phyloP scores from a whole-genome alignment of 92 coral and sea anemone genomes.

The Parazoanthus atlanticus region DNA sequence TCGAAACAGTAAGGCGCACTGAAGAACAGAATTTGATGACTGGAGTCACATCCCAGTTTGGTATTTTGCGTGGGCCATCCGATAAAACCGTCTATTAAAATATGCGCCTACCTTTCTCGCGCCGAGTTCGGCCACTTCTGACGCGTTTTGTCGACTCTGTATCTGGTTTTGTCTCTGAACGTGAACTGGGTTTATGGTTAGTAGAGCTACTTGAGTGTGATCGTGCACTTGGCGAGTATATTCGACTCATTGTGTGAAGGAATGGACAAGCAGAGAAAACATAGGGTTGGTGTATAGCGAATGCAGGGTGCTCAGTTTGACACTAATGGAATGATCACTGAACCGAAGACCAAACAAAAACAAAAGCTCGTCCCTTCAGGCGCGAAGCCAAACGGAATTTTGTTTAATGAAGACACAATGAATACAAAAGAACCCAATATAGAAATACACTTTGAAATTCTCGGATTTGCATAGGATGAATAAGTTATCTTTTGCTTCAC shows the following conservation, averaged over 20 bases:
- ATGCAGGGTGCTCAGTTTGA: conserved; percentile 21
- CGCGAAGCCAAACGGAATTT: conserved; percentile 3
- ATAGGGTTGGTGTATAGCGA: neutral
- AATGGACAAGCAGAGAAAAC: conserved; percentile 35
- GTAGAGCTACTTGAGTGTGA: conserved; percentile 29
- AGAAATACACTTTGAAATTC: neutral
- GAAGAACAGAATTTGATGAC: conserved; percentile 25
- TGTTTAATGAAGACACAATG: conserved; percentile 37
- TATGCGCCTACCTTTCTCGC: conserved; percentile 34
- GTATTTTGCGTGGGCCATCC: conserved; percentile 29
- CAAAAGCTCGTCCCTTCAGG: conserved; percentile 22
- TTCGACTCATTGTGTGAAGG: conserved; percentile 31
- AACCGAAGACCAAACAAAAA: conserved; percentile 29
- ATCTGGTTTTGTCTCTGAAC: conserved; percentile 21
- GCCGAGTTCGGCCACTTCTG: conserved; percentile 36
- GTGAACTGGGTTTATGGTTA: conserved; percentile 4
- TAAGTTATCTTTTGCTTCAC: neutral
- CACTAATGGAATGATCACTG: conserved; percentile 30
- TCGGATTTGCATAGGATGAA: conserved; percentile 31
- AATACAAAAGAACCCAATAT: conserved; percentile 17
- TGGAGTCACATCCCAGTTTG: conserved; percentile 25
- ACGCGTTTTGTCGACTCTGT: conserved; percentile 35
- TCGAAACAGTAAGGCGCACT: neutral
- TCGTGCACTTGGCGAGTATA: conserved; percentile 34
- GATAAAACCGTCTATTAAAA: conserved; percentile 18